phyloP scores from a whole-genome alignment of 2,888 invertebrate species.

The Auanema freiburgensis region DNA sequence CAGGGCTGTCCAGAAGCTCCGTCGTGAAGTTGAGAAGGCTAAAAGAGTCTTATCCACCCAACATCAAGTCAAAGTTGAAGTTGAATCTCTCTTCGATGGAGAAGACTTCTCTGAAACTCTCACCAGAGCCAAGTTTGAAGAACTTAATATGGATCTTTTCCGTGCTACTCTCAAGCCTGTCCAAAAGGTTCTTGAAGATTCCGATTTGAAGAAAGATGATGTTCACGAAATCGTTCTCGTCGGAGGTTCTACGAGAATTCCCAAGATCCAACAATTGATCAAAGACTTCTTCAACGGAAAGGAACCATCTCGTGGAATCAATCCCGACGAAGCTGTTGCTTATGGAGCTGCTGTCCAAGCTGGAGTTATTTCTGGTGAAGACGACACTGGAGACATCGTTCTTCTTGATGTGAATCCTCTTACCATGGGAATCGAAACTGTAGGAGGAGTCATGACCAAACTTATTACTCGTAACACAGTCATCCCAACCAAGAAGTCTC shows the following conservation, averaged over 20 bases:
- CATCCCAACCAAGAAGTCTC: conserved; percentile 97
- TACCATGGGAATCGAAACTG: conserved; percentile 98
- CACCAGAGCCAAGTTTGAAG: conserved; percentile 88
- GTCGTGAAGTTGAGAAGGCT: conserved; percentile 66
- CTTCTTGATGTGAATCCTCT: conserved; percentile 93
- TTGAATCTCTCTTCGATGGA: conserved; percentile 95
- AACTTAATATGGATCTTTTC: conserved; percentile 68
- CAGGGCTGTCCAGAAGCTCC: conserved; percentile 65
- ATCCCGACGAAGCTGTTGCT: conserved; percentile 98
- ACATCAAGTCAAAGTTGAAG: conserved; percentile 84
- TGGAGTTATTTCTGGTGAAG: conserved; percentile 79
- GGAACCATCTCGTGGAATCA: conserved; percentile 79
- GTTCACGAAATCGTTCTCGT: conserved; percentile 98
- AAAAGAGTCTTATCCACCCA: conserved; percentile 83
- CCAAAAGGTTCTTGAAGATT: conserved; percentile 90
- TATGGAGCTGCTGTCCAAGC: conserved; percentile 98
- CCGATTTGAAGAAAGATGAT: conserved; percentile 97
- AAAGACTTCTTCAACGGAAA: conserved; percentile 87
- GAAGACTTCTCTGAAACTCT: conserved; percentile 97
- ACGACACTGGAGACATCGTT: conserved; percentile 78
- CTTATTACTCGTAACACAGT: conserved; percentile 95
- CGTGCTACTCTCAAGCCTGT: conserved; percentile 92
- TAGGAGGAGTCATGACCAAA: conserved; percentile 73
- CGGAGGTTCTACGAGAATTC: conserved; percentile 98
- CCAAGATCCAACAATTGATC: conserved; percentile 79